Evolutionary conservation across 2,113 vertebrate genomes (phyloP).

Genomic region (Ptilorrhoa leucosticta): DNA sequence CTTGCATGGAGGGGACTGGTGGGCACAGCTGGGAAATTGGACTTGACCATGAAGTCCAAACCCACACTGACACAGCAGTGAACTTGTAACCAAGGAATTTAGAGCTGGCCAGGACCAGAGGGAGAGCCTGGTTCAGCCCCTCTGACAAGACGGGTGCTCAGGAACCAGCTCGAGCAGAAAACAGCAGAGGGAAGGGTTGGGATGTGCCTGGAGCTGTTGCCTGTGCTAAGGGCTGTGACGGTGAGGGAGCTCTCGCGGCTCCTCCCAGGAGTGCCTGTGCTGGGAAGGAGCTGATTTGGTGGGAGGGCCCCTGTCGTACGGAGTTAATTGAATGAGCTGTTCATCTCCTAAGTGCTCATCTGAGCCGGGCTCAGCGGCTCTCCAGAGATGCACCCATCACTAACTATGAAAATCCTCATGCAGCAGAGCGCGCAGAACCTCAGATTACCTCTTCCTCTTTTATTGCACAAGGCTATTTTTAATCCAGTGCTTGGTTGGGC

Average conservation of each 20-base stretch:
- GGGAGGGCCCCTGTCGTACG: neutral
- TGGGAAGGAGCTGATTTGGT: slow-evolving; percentile 4
- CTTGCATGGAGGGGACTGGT: neutral
- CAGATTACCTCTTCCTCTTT: slow-evolving; percentile 4
- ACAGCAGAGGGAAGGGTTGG: neutral
- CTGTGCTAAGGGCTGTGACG: neutral
- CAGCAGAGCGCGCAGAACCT: neutral
- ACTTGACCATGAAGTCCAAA: accelerated
- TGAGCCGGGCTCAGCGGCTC: neutral
- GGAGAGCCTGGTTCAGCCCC: accelerated
- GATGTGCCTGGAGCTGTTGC: neutral
- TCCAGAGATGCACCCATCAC: slow-evolving; percentile 29
- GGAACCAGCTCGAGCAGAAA: neutral
- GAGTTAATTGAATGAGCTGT: slow-evolving; percentile 19
- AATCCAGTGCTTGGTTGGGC: neutral
- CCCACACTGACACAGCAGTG: neutral
- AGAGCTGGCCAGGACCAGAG: neutral
- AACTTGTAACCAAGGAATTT: neutral
- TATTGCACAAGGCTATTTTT: neutral
- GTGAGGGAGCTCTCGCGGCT: neutral
- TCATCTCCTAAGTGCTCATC: slow-evolving; percentile 27
- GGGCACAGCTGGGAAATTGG: neutral
- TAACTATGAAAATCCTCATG: neutral
- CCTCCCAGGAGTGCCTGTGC: neutral
- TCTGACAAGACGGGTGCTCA: neutral